Evolutionary conservation across 2,113 vertebrate species (phyloP).

Genomic region (Chrysochloris asiatica): DNA sequence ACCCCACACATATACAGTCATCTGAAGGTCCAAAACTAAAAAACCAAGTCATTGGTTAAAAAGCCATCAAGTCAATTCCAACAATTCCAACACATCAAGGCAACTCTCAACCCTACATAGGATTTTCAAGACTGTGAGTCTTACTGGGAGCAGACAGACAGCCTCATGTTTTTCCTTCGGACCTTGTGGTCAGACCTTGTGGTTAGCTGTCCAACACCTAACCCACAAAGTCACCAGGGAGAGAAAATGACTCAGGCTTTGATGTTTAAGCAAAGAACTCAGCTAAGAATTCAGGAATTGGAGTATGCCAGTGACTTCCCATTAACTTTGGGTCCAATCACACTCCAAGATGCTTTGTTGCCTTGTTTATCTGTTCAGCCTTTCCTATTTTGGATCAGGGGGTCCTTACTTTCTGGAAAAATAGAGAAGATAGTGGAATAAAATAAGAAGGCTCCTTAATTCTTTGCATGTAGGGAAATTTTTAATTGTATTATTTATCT

Average conservation of each 20-base stretch:
- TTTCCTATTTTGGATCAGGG: background rate
- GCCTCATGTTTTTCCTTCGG: no score
- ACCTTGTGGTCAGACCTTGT: no score
- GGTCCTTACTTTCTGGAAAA: slow-evolving; percentile 26
- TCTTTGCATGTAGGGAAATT: background rate
- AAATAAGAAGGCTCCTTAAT: background rate
- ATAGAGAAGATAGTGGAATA: background rate
- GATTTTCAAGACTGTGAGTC: no score
- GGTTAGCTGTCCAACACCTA: no score
- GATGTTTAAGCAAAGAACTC: slow-evolving; percentile 36
- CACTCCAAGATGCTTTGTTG: slow-evolving; percentile 4
- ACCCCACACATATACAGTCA: background rate
- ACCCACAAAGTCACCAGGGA: no score
- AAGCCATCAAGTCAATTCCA: no score
- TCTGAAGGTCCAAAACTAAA: no score
- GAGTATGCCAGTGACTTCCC: background rate
- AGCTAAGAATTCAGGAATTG: background rate
- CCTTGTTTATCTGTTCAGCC: background rate
- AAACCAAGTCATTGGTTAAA: no score
- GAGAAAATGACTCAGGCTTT: background rate
- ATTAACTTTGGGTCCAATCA: background rate
- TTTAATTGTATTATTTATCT: background rate
- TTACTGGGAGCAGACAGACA: no score
- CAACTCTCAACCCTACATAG: no score
- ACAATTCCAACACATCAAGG: no score